Conservation (phyloP, 1,140 invertebrate species). For the Apis cerana region DNA sequence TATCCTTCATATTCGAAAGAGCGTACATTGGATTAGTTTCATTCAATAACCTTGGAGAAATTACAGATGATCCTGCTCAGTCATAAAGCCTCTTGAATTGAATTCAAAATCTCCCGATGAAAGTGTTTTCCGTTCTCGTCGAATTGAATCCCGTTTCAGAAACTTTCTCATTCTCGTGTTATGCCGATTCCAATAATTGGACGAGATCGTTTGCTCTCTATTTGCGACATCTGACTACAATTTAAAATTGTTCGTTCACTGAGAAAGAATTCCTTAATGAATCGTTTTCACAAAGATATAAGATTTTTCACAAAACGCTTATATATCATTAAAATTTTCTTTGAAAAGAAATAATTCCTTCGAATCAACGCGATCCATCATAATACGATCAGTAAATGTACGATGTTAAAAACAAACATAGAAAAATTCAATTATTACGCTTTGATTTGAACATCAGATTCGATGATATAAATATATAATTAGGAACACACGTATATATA, state of each 20-base stretch:
- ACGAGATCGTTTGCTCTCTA: constrained; percentile 8
- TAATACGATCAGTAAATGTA: no score
- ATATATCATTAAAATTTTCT: not conserved
- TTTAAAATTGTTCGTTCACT: not conserved
- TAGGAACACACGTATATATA: no score
- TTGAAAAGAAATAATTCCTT: no score
- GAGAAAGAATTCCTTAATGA: constrained; percentile 11
- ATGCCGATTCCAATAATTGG: constrained; percentile 23
- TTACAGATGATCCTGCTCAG: not conserved
- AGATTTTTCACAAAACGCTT: not conserved
- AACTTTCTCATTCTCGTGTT: constrained; percentile 20
- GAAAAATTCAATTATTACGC: no score
- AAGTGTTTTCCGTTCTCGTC: constrained; percentile 3
- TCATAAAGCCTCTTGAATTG: constrained; percentile 2
- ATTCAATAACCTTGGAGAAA: not conserved
- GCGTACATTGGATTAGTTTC: constrained; percentile 6
- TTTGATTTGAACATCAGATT: no score
- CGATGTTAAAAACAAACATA: no score
- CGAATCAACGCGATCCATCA: no score
- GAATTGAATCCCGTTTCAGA: constrained; percentile 18
- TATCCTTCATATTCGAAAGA: not conserved
- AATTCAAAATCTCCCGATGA: constrained; percentile 24
- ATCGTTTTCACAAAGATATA: not conserved
- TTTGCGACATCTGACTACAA: not conserved
- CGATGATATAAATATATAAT: no score